phyloP scores from a whole-genome alignment of 1,140 invertebrate species.

The Megalonaias nervosa region DNA sequence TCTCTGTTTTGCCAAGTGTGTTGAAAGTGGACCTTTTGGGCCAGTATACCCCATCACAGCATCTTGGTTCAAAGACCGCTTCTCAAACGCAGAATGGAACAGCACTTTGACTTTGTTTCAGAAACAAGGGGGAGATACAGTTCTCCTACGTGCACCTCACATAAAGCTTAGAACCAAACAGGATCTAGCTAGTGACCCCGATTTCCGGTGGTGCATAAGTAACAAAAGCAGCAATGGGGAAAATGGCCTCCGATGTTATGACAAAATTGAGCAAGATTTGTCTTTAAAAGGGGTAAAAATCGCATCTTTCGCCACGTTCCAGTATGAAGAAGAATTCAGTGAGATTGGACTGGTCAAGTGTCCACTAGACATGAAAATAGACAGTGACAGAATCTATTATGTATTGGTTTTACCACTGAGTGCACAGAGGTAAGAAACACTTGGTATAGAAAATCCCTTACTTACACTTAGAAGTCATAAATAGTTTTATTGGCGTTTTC shows the following conservation, averaged over 20 bases:
- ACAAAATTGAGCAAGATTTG: conserved; percentile 44
- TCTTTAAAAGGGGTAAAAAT: conserved; percentile 37
- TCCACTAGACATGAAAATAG: conserved; percentile 45
- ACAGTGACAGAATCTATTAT: conserved; percentile 21
- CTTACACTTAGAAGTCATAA: no score
- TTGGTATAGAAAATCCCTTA: no score
- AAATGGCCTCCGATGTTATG: conserved; percentile 34
- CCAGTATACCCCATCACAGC: conserved; percentile 24
- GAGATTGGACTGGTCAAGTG: conserved; percentile 45
- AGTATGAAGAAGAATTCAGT: conserved; percentile 54
- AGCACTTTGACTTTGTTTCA: conserved; percentile 15
- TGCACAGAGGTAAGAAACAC: no score
- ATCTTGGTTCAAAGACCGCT: conserved; percentile 24
- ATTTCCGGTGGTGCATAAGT: conserved; percentile 22
- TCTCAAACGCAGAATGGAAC: conserved; percentile 18
- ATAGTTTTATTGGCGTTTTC: no score
- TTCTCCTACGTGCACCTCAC: conserved; percentile 14
- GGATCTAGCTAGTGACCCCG: conserved; percentile 5
- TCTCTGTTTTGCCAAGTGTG: neutral
- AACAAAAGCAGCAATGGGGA: neutral
- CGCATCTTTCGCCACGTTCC: conserved; percentile 39
- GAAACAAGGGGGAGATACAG: conserved; percentile 22
- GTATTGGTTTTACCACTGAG: no score
- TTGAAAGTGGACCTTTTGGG: neutral
- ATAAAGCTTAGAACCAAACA: conserved; percentile 1